A percentile compares a stretch with the other conserved stretches of the same genome.
Evolutionary conservation across 2,113 vertebrate species (phyloP).

Genomic region (Nesogale talazaci): DNA sequence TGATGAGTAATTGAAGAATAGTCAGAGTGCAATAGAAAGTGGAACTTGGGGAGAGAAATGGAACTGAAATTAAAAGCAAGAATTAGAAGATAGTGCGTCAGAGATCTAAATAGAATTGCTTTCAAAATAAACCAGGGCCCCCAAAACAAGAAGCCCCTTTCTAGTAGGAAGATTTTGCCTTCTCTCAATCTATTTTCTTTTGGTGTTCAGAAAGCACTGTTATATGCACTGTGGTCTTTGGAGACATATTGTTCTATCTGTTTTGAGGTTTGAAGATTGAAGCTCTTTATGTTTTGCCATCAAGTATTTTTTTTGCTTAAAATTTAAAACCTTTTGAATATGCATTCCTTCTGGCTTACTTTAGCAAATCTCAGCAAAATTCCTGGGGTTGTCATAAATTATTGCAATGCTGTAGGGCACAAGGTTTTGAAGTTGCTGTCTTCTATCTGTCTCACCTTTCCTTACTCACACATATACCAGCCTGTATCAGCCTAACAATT

Average conservation of each 20-base stretch:
- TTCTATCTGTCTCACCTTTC: not conserved
- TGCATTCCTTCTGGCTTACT: not conserved
- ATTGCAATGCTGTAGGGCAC: not conserved
- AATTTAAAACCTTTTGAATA: slow-evolving; percentile 12
- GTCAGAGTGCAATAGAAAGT: not conserved
- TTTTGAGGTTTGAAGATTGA: not conserved
- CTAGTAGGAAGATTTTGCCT: not conserved
- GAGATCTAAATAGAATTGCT: not conserved
- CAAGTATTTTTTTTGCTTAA: not conserved
- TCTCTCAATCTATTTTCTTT: not conserved
- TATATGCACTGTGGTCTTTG: not conserved
- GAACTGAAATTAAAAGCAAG: not conserved
- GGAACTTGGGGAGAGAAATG: not conserved
- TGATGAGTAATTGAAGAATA: not conserved
- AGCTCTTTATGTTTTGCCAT: not conserved
- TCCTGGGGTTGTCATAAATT: not conserved
- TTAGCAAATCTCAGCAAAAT: slow-evolving; percentile 23
- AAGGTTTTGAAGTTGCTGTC: not conserved
- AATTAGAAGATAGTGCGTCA: not conserved
- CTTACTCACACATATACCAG: not conserved
- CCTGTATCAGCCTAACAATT: not conserved
- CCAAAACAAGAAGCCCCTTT: not conserved
- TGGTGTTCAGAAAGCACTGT: not conserved
- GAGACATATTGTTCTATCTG: not conserved
- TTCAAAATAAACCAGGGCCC: not conserved